phyloP scores from a whole-genome alignment of 2,113 vertebrate genomes.

The Nicator chloris region DNA sequence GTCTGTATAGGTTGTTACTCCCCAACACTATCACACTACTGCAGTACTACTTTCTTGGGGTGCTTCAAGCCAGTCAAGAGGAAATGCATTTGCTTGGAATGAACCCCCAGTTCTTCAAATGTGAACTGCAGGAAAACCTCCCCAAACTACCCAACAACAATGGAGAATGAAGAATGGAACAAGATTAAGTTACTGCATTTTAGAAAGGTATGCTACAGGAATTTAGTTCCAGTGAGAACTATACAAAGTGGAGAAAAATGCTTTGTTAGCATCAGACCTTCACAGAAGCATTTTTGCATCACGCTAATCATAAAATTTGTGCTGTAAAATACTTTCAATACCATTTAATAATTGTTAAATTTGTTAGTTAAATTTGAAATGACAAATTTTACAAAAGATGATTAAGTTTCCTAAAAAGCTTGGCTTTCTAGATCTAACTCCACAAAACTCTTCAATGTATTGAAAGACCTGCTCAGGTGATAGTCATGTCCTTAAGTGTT shows the following conservation, averaged over 20 bases:
- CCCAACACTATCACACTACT: neutral
- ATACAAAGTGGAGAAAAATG: neutral
- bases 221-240: neutral
- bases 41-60: neutral
- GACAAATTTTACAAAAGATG: neutral
- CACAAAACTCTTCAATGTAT: neutral
- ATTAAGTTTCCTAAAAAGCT: neutral
- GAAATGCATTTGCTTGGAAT: neutral
- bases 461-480: neutral
- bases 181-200: neutral
- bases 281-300: neutral
- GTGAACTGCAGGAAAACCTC: neutral
- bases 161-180: neutral
- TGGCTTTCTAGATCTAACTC: neutral
- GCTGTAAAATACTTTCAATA: neutral
- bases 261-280: neutral
- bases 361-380: neutral
- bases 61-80: neutral
- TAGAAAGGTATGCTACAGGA: neutral
- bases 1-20: neutral
- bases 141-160: neutral
- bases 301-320: neutral
- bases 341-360: neutral
- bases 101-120: neutral
- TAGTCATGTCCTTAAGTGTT: neutral